phyloP scores from a whole-genome alignment of 2,113 vertebrate genomes.

The Dicaeum eximium region DNA sequence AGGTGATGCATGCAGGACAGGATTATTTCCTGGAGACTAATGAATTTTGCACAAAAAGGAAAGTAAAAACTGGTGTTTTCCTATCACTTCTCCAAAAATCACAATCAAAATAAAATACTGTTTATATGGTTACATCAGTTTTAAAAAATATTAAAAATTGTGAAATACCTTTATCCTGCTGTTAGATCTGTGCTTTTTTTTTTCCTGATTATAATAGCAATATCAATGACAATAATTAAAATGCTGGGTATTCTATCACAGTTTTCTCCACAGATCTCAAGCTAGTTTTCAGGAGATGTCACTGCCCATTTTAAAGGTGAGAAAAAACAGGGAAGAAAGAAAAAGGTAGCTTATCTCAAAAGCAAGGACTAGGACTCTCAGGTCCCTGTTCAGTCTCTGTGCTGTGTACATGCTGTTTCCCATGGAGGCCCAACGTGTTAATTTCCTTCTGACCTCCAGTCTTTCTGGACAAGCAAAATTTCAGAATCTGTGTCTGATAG shows the following conservation, averaged over 20 bases:
- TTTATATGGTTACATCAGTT: neutral
- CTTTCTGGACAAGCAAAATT: neutral
- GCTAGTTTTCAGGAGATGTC: neutral
- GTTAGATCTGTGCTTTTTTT: neutral
- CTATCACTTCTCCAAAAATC: neutral
- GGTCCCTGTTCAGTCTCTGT: neutral
- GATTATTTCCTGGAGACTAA: neutral
- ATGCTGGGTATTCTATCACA: neutral
- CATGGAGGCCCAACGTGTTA: fast-evolving
- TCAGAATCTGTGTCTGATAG: neutral
- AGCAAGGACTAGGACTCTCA: neutral
- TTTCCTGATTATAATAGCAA: neutral
- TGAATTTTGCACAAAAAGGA: neutral
- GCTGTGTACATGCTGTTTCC: neutral
- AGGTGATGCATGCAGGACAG: neutral
- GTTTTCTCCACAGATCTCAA: neutral
- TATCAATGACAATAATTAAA: neutral
- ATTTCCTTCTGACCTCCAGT: neutral
- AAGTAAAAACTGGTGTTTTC: neutral
- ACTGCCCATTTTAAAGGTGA: neutral
- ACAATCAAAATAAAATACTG: neutral
- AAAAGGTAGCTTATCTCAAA: neutral
- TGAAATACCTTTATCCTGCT: neutral
- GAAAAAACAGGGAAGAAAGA: neutral
- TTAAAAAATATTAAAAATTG: neutral